phyloP scores from a whole-genome alignment of 2,888 invertebrate genomes.

The Priocnemis perturbator region DNA sequence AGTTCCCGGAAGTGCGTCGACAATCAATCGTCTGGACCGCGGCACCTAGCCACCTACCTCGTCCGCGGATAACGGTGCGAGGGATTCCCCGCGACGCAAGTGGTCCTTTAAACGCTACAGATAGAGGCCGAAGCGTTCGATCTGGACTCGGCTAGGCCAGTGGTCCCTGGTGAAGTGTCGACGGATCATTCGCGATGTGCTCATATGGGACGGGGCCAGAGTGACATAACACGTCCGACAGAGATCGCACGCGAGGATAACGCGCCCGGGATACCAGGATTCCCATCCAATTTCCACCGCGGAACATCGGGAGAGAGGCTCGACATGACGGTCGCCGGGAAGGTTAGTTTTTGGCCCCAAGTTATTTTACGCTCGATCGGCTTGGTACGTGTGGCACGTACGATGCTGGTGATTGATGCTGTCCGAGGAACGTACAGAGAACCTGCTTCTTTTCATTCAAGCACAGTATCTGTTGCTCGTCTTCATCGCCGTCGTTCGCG shows the following conservation, averaged over 20 bases:
- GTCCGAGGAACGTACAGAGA: too few relatives aligned
- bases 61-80: too few relatives aligned
- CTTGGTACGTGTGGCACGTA: too few relatives aligned
- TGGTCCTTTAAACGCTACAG: too few relatives aligned
- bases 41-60: not conserved
- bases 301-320: not conserved
- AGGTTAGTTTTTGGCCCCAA: constrained; percentile 61
- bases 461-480: too few relatives aligned
- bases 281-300: constrained; percentile 47
- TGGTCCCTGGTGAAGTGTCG: constrained; percentile 3
- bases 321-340: constrained; percentile 69
- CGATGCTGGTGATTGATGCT: not conserved
- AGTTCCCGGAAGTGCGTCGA: too few relatives aligned
- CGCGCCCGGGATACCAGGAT: not conserved
- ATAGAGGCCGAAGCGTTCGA: too few relatives aligned
- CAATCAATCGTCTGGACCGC: constrained; percentile 22
- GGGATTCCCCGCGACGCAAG: too few relatives aligned
- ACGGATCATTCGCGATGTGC: not conserved
- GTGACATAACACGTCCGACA: constrained; percentile 41
- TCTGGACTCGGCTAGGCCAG: too few relatives aligned
- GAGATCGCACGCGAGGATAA: constrained; percentile 25
- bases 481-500: too few relatives aligned
- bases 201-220: constrained; percentile 15
- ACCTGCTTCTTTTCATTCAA: too few relatives aligned
- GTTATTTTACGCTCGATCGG: too few relatives aligned